Percentiles rank a stretch among this genome's conserved stretches.
Conservation (phyloP, 2,888 invertebrate genomes). For the Acrobeloides nanus region DNA sequence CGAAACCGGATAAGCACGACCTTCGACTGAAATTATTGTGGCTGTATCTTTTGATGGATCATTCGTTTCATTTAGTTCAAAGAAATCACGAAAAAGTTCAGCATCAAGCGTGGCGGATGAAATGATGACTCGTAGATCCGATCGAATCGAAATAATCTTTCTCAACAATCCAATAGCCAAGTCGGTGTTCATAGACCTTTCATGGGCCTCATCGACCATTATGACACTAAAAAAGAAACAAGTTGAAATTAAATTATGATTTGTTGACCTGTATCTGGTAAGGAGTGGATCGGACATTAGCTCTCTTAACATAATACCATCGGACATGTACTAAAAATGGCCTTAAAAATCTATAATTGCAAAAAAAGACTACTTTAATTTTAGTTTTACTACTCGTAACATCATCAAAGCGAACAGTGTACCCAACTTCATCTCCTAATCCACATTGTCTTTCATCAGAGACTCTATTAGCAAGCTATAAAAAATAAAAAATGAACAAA, state of each 20-base stretch:
- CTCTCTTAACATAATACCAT: slow-evolving; percentile 85
- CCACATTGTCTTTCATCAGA: slow-evolving; percentile 75
- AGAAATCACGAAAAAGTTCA: slow-evolving; percentile 62
- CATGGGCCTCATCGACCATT: slow-evolving; percentile 67
- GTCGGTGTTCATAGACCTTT: slow-evolving; percentile 83
- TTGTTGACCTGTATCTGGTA: slow-evolving; percentile 74
- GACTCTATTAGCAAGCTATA: slow-evolving; percentile 71
- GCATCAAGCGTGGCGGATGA: slow-evolving; percentile 94
- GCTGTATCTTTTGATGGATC: slow-evolving; percentile 64
- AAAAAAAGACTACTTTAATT: slow-evolving; percentile 53
- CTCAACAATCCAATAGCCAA: slow-evolving; percentile 84
- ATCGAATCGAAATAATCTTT: slow-evolving; percentile 60
- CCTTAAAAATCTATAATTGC: slow-evolving; percentile 3
- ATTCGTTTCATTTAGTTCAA: slow-evolving; percentile 53
- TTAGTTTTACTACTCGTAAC: slow-evolving; percentile 54
- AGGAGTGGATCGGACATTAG: slow-evolving; percentile 89
- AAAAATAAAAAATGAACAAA: too few relatives aligned
- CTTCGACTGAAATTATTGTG: slow-evolving; percentile 77
- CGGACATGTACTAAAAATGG: slow-evolving; percentile 76
- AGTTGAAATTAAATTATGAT: slow-evolving; percentile 49
- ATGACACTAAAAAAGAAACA: slow-evolving; percentile 62
- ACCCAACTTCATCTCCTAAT: slow-evolving; percentile 74
- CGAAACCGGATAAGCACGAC: slow-evolving; percentile 77
- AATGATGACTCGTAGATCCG: slow-evolving; percentile 61
- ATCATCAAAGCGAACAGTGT: slow-evolving; percentile 68